Evolutionary conservation across 1,140 invertebrate genomes (phyloP).

Genomic region (Physella acuta): DNA sequence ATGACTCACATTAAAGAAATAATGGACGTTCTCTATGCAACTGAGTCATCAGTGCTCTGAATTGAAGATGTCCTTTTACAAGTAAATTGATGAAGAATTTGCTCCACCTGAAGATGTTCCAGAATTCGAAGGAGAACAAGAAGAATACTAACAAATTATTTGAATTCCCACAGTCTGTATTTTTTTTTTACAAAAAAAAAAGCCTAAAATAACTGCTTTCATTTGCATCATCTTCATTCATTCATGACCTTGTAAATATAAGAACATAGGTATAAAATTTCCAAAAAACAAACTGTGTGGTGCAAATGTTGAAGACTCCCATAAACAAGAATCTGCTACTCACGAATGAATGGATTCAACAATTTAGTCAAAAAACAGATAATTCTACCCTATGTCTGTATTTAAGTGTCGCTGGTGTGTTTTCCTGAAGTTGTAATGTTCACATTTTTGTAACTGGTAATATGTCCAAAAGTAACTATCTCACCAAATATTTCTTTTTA

Average conservation of each 20-base stretch:
- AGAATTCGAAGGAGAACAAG: constrained; percentile 39
- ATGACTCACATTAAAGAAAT: constrained; percentile 76
- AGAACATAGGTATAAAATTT: no score
- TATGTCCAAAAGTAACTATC: no score
- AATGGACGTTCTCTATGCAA: constrained; percentile 95
- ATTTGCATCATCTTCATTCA: not conserved
- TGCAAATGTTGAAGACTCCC: not conserved
- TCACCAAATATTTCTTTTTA: no score
- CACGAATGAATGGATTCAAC: no score
- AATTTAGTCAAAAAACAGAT: no score
- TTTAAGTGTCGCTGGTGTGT: no score
- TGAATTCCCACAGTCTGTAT: not conserved
- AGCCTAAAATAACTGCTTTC: not conserved
- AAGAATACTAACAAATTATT: constrained; percentile 38
- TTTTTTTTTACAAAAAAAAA: not conserved
- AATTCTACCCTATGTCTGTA: no score
- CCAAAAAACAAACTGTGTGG: no score
- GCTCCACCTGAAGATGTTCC: constrained; percentile 81
- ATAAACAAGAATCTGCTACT: no score
- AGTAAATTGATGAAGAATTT: constrained; percentile 74
- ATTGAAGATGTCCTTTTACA: not conserved
- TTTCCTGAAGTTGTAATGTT: no score
- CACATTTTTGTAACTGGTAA: no score
- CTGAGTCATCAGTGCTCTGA: constrained; percentile 76
- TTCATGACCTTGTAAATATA: not conserved